Evolutionary conservation across 2,797 vertebrate genomes (phyloP), one percentile per base, ranked within the genome.

Genomic region (Melanotaenia boesemani): DNA sequence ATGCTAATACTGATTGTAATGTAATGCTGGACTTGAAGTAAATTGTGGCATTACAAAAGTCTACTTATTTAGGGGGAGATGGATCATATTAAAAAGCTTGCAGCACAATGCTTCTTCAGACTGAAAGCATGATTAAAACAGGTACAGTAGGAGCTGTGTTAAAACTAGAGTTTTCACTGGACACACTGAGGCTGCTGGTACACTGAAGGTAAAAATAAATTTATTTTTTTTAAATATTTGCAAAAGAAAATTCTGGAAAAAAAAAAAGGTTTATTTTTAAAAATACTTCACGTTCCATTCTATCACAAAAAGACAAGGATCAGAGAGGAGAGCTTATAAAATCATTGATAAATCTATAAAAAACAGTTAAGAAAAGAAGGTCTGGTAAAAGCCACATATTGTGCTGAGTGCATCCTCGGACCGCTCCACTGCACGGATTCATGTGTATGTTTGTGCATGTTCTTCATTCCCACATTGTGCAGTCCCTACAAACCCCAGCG

Each of bases 351-450:
- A 83, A 64, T 86, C 58, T 16, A 70, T 91, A 88, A 84, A 90
- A 91, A 89, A 91, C 72, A 72, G 63, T 82, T 88, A 85, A 84
- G 85, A 91, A 92, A 90, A 87, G 67, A 81, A 74, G 74, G 76
- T 82, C 59, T 5, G 22, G 65, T 83, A 79, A 76, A 88, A 89
- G 83, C 80, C 74, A 73, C 58, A 10, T 55, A 11, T 69, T 79
- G 76, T 80, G 81, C 81, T 69, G 71, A 85, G 67, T 55, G 70
- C 67, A 13, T 80, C 61, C 55, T 83, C 82, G 74, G 80, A 65
- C 36, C 12, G 6, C 77, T 80, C 67, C 36, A 28, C 70, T 72
- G 61, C 61, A 54, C 13, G 5, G 39, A 52, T 67, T 65, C 55
- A 34, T 67, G 57, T 76, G 61, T 74, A 59, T 70, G 65, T 60